phyloP scores from a whole-genome alignment of 2,888 invertebrate species.

The Dasysyrphus albostriatus region DNA sequence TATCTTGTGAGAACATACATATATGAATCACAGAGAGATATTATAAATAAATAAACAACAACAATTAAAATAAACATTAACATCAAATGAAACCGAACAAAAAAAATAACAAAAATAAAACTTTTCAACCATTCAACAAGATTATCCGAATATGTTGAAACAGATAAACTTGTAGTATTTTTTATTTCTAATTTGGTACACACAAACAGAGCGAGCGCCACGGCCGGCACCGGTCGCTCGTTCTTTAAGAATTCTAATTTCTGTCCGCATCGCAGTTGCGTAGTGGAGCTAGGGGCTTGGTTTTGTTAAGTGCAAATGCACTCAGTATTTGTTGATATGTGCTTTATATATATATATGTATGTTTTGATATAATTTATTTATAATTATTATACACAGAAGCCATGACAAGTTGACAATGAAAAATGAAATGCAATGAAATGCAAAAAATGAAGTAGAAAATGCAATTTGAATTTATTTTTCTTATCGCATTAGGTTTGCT shows the following conservation, averaged over 20 bases:
- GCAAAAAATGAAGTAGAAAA: no score
- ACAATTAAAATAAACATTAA: conserved; percentile 3
- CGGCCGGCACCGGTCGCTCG: no score
- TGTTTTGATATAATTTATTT: conserved; percentile 6
- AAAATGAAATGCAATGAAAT: no score
- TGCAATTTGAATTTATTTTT: neutral
- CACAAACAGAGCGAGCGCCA: neutral
- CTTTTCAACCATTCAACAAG: conserved; percentile 6
- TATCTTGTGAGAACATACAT: no score
- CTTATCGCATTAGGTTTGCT: neutral
- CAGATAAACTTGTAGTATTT: neutral
- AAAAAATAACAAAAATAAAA: neutral
- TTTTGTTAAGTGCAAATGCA: conserved; percentile 33
- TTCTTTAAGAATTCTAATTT: neutral
- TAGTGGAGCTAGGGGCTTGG: conserved; percentile 11
- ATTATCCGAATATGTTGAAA: neutral
- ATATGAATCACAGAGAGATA: neutral
- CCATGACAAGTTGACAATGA: conserved; percentile 12
- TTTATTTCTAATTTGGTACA: neutral
- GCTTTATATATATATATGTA: neutral
- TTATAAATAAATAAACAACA: neutral
- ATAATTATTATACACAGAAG: neutral
- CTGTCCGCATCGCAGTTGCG: conserved; percentile 25
- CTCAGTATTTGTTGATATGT: neutral
- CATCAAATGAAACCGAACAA: conserved; percentile 18